Base-by-base conservation (phyloP, 2,797 vertebrate species). In the Lophotriccus pileatus region DNA sequence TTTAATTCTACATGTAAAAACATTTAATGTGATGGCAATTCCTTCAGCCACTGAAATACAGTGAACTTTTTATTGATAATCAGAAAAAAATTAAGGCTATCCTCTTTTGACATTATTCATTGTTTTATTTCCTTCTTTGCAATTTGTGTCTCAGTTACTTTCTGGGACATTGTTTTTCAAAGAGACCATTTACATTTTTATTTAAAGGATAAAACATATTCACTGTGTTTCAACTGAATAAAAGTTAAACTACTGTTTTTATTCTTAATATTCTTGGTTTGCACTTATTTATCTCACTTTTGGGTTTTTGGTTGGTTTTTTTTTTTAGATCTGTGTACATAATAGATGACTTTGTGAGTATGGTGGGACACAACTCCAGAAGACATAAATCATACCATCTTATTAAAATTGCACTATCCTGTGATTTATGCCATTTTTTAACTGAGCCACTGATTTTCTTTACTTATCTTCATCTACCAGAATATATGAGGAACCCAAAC, bases 231-330 rank as follows among this genome's bases (percentile, higher is more conserved):
- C 23, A 78, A 7, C 1, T 24, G 41, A 68, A 64, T 47, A 64
- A 78, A 73, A 41, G 6, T 78, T 75, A n/a, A 75, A 46, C 12
- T 59, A 10, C 14, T 41, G 36, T 55, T 52, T 19, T 17, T 30
- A 39, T 58, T 59, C 67, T 22, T 1, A 79, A 37, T 82, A 50
- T 44, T 32, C 25, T 67, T 55, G 2, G 8, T 63, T 70, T 60
- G 11, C 16, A 62, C 53, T 73, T 76, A 53, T 79, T 81, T 72
- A 3, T n/a, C 16, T 50, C 22, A 36, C 4, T 74, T 90, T 12
- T 6, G 7, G 4, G 0, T 17, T 59, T 89, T 59, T 43, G 6
- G 1, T 47, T 43, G 3, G 0, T 1, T n/a, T 69, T 1, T n/a
- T 69, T 25, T 86, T 82, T 66, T 36, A 74, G 12, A 30, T 59